These are phyloP conservation scores for Frieseomelitta varia DNA, from an alignment of 1,140 invertebrate species.

Conservation along the genomic window DNA sequence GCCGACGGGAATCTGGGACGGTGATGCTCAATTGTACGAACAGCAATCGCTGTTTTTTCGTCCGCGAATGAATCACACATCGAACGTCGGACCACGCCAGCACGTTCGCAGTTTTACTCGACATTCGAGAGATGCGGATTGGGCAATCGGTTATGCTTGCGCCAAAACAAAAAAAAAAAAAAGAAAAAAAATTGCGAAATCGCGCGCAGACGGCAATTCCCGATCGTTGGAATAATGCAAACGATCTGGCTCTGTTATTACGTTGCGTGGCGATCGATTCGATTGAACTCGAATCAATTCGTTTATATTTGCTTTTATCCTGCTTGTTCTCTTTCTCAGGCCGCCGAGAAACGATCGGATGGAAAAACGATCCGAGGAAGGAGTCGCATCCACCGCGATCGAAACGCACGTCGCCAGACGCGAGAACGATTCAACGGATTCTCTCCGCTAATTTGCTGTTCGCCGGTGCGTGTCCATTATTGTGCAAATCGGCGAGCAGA, in stretches of 20 bases:
- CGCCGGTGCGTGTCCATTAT: slow-evolving; percentile 77
- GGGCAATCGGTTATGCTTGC: no score
- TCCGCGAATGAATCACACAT: neutral
- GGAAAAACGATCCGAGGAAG: neutral
- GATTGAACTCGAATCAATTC: slow-evolving; percentile 7
- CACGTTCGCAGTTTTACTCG: neutral
- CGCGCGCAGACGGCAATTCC: neutral
- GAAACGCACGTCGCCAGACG: neutral
- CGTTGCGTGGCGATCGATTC: neutral
- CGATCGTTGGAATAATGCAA: slow-evolving; percentile 26
- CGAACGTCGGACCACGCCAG: no score
- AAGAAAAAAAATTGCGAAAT: neutral
- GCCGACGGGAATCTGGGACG: slow-evolving; percentile 53
- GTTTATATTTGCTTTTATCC: no score
- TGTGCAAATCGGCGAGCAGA: slow-evolving; percentile 79
- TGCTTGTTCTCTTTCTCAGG: no score
- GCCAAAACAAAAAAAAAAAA: no score
- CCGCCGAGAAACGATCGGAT: no score
- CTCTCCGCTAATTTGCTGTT: slow-evolving; percentile 76
- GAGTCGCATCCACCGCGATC: neutral
- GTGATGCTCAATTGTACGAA: slow-evolving; percentile 35
- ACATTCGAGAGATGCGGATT: no score
- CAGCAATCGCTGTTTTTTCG: neutral
- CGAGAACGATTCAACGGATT: slow-evolving; percentile 71
- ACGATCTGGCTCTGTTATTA: neutral